Percentiles rank a stretch among this genome's conserved stretches.
Conservation (phyloP, 2,888 invertebrate species). For the Calliphora vomitoria region DNA sequence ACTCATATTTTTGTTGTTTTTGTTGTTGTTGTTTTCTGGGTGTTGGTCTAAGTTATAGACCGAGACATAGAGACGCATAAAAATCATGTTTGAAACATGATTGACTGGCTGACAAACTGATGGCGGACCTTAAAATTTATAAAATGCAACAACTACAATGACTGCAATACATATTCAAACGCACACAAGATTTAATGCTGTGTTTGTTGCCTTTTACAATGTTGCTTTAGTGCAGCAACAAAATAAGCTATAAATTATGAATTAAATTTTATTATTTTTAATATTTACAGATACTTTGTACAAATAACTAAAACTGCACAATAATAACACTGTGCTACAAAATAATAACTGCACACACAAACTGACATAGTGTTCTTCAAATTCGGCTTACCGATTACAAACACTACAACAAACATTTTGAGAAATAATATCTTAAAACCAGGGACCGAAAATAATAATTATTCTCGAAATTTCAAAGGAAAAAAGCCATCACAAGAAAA, state of each 20-base stretch:
- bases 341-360: too few species aligned
- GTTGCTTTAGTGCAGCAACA: slow-evolving; percentile 40
- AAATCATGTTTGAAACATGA: slow-evolving; percentile 60
- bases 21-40: slow-evolving; percentile 45
- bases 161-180: neutral
- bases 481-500: too few species aligned
- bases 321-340: neutral
- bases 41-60: slow-evolving; percentile 60
- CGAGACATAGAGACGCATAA: slow-evolving; percentile 62
- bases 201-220: slow-evolving; percentile 42
- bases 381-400: too few species aligned
- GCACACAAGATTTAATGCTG: slow-evolving; percentile 1
- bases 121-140: slow-evolving; percentile 50
- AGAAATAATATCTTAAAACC: too few species aligned
- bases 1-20: neutral
- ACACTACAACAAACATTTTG: too few species aligned
- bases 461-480: too few species aligned
- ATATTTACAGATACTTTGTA: slow-evolving; percentile 49
- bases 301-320: neutral
- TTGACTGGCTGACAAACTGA: slow-evolving; percentile 65
- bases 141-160: slow-evolving; percentile 16
- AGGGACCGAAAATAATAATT: too few species aligned
- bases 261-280: slow-evolving; percentile 50
- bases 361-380: too few species aligned
- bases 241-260: slow-evolving; percentile 54